Conservation (phyloP, 2,113 vertebrate species). For the Setophaga coronata region DNA sequence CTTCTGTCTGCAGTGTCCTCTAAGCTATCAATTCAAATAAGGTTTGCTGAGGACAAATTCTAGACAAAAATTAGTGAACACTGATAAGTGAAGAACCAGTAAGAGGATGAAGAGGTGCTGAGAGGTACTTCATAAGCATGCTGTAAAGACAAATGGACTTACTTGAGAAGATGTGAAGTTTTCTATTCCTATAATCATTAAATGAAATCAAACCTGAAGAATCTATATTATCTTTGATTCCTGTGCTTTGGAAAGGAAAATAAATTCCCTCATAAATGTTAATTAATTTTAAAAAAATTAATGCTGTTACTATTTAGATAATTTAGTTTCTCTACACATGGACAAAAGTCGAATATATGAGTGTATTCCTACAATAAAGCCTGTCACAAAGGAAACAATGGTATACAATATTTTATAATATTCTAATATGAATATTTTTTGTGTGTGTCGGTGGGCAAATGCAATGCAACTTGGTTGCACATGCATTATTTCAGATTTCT, state of each 20-base stretch:
- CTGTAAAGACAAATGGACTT: neutral
- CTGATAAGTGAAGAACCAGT: neutral
- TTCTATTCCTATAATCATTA: neutral
- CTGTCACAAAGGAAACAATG: neutral
- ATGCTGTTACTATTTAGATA: neutral
- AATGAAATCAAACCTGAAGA: neutral
- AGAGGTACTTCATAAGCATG: neutral
- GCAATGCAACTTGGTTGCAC: neutral
- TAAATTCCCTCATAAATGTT: neutral
- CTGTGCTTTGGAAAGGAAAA: neutral
- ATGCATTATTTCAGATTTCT: neutral
- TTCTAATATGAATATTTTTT: neutral
- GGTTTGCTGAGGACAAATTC: neutral
- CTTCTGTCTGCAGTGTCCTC: neutral
- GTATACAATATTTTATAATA: neutral
- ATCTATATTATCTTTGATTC: neutral
- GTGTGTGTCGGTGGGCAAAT: neutral
- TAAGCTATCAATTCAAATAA: neutral
- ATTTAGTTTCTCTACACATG: neutral
- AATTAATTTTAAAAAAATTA: neutral
- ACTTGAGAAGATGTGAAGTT: neutral
- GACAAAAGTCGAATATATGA: constrained; percentile 7
- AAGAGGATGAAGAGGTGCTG: neutral
- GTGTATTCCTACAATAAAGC: constrained; percentile 22
- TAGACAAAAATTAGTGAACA: neutral